Conservation (phyloP, 2,888 invertebrate genomes). For the Schrankia costaestrigalis region DNA sequence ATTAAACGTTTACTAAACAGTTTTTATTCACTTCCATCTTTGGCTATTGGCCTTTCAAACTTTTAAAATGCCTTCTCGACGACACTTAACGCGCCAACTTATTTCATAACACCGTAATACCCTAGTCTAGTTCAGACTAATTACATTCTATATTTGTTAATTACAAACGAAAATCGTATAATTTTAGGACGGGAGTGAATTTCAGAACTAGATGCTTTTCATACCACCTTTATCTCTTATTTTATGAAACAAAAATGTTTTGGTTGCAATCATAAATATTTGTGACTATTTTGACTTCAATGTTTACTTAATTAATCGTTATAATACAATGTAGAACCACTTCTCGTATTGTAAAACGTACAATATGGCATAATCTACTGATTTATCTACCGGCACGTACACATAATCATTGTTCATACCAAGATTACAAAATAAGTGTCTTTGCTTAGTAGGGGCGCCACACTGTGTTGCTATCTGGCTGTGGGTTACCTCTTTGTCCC, state of each 20-base stretch:
- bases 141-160: slow-evolving; percentile 13
- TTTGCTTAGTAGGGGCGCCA: slow-evolving; percentile 87
- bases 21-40: too few relatives aligned
- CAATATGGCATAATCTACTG: slow-evolving; percentile 26
- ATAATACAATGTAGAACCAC: slow-evolving; percentile 33
- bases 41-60: too few relatives aligned
- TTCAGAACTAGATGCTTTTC: slow-evolving; percentile 46
- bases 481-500: slow-evolving; percentile 81
- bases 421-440: slow-evolving; percentile 41
- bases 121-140: slow-evolving; percentile 24
- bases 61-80: too few relatives aligned
- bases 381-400: slow-evolving; percentile 11
- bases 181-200: slow-evolving; percentile 71
- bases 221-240: slow-evolving; percentile 39
- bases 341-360: slow-evolving; percentile 26
- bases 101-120: slow-evolving; percentile 16
- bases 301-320: background rate
- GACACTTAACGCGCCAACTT: too few relatives aligned
- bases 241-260: slow-evolving; percentile 42
- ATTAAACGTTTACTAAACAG: too few relatives aligned
- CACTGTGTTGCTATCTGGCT: slow-evolving; percentile 84
- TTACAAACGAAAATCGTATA: slow-evolving; percentile 56
- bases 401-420: slow-evolving; percentile 18
- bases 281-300: too few relatives aligned
- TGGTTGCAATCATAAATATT: too few relatives aligned